phyloP scores from a whole-genome alignment of 1,140 invertebrate species.

The Maniola jurtina region DNA sequence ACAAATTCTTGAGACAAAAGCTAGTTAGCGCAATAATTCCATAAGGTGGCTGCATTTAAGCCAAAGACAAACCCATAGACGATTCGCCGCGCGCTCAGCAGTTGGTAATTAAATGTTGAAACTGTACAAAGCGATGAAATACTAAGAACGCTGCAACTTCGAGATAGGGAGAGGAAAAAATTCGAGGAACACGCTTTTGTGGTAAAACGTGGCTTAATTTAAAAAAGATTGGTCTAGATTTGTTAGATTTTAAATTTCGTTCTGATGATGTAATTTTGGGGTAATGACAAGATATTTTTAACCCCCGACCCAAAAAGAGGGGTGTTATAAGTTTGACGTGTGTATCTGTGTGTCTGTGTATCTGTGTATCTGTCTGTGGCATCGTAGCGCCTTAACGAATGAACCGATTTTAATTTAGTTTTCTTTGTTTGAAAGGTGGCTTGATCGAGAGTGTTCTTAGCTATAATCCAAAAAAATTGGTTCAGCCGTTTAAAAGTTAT shows the following conservation, averaged over 20 bases:
- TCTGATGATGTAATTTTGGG: neutral
- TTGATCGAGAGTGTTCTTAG: no score
- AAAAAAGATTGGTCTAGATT: slow-evolving; percentile 17
- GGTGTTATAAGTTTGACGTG: no score
- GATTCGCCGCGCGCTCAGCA: neutral
- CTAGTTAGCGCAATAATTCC: neutral
- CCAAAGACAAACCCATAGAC: neutral
- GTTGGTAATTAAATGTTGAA: slow-evolving; percentile 32
- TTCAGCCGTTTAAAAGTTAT: no score
- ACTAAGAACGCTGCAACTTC: slow-evolving; percentile 27
- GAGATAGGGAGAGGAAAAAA: slow-evolving; percentile 27
- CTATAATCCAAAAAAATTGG: no score
- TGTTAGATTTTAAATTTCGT: slow-evolving; percentile 19
- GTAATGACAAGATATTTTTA: neutral
- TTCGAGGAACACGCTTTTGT: slow-evolving; percentile 18
- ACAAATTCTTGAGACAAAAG: neutral
- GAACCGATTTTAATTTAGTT: no score
- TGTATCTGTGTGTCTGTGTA: no score
- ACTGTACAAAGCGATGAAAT: slow-evolving; percentile 26
- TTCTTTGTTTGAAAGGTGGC: no score
- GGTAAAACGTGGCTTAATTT: slow-evolving; percentile 18
- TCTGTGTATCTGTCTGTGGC: no score
- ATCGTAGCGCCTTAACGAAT: no score
- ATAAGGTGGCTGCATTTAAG: neutral
- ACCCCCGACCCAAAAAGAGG: no score